These are phyloP conservation scores for Phrynocephalus versicolor DNA, from an alignment of 2,113 vertebrate genomes.

Conservation along the genomic window DNA sequence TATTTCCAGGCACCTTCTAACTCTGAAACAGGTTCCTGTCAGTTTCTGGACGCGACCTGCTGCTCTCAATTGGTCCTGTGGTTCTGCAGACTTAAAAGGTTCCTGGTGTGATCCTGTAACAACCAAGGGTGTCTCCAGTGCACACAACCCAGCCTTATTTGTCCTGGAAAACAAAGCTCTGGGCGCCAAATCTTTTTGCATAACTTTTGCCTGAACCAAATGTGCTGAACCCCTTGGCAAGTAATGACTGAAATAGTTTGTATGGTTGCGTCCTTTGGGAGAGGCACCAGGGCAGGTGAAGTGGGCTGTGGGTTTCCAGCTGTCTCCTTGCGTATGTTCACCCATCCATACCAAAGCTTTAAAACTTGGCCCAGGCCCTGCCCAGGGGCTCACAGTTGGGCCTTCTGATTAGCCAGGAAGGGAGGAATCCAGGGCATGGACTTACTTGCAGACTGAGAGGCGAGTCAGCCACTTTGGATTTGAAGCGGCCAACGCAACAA, in stretches of 20 bases:
- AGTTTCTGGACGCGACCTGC: not conserved
- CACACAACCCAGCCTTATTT: not conserved
- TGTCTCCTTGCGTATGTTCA: not conserved
- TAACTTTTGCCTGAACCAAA: not conserved
- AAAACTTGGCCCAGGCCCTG: not conserved
- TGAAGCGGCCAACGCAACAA: too few species aligned
- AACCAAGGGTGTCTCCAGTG: not conserved
- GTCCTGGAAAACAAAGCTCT: not conserved
- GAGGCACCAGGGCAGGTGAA: too few species aligned
- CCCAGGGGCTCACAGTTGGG: not conserved
- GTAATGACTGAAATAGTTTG: not conserved
- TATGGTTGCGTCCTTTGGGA: not conserved
- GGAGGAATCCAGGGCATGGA: too few species aligned
- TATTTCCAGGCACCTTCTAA: too few species aligned
- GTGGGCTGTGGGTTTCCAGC: not conserved
- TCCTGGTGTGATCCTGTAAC: not conserved
- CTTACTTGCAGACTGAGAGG: too few species aligned
- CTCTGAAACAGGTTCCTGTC: not conserved
- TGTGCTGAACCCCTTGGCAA: not conserved
- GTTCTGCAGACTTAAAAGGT: not conserved
- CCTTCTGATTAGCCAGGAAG: too few species aligned
- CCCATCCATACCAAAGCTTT: not conserved
- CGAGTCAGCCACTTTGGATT: too few species aligned
- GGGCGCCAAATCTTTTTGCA: not conserved
- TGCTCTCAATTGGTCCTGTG: too few species aligned